phyloP scores from a whole-genome alignment of 2,113 vertebrate genomes.

The Ciconia maguari region DNA sequence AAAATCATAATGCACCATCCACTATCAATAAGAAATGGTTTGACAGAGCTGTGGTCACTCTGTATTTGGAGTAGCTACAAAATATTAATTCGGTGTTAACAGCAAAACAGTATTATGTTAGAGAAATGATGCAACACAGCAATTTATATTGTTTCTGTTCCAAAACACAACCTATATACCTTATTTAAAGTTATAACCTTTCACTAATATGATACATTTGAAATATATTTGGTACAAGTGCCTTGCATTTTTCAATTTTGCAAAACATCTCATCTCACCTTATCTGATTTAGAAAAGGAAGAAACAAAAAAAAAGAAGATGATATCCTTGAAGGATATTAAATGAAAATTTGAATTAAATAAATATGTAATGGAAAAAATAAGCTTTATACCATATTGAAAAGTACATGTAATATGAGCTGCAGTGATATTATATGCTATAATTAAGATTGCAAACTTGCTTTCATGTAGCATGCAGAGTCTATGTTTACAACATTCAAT shows the following conservation, averaged over 20 bases:
- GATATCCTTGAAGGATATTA: not conserved
- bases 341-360: conserved; percentile 26
- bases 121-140: conserved; percentile 3
- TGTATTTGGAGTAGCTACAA: not conserved
- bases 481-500: not conserved
- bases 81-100: not conserved
- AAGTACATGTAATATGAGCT: conserved; percentile 26
- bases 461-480: not conserved
- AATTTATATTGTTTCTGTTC: not conserved
- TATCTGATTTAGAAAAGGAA: not conserved
- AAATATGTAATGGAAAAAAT: conserved; percentile 18
- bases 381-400: conserved; percentile 14
- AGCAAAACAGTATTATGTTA: not conserved
- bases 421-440: conserved; percentile 25
- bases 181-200: not conserved
- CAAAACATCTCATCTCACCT: not conserved
- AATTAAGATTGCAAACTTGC: conserved; percentile 16
- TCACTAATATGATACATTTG: not conserved
- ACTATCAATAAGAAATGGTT: not conserved
- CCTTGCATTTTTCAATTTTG: conserved; percentile 7
- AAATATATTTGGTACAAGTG: conserved; percentile 28
- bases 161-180: not conserved
- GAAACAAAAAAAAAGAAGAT: not conserved
- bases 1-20: not conserved
- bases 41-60: not conserved